Base-by-base conservation (phyloP, 1,140 invertebrate genomes). In the Macrotrachela quadricornifera region DNA sequence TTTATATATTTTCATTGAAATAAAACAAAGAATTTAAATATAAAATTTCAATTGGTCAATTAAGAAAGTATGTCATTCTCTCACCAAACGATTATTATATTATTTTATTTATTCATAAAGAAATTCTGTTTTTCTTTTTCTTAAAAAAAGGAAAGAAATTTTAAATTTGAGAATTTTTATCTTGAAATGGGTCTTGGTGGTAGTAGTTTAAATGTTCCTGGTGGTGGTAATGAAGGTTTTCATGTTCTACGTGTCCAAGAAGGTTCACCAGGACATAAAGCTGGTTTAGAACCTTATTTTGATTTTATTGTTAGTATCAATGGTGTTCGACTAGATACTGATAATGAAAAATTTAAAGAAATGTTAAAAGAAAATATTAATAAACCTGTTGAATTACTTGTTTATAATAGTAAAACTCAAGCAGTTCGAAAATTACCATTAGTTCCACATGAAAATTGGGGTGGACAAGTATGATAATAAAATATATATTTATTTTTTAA, bases 361-460 rank as follows among this genome's bases (percentile, higher is more conserved):
- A 76, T 96, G 44, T 68, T 99, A 44, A 87, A 85, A 66, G 77
- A 79, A 56, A 82, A 83, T 64, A 75, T 92, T 44, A 86, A 94
- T 64, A 84, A 83, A 63, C 77, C 82, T 59, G 66, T 96, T 14
- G 80, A 80, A 61, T 78, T 99, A 73, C 81, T 82, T 17, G 82
- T 99, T 14, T 99, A 94, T 63, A 96, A 85, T 64, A 95, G 87
- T 67, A 99, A 97, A 76, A 90, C 84, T 10, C 90, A 96, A 69
- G 78, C 75, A 42, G 81, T 96, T 2, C 77, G 92, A 47, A 81
- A 90, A 67, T 79, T 94, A 6, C 78, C 76, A 46, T 81, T 99
- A 47, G 79, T 80, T 45, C 94, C 92, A 1, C 88, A 82, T 63
- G 79, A 80, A 61, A 79, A 76, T 55, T 74, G 73, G 72, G 70